Percentiles rank a stretch among this genome's conserved stretches.
Conservation (phyloP, 2,888 invertebrate species). For the Plutella xylostella region DNA sequence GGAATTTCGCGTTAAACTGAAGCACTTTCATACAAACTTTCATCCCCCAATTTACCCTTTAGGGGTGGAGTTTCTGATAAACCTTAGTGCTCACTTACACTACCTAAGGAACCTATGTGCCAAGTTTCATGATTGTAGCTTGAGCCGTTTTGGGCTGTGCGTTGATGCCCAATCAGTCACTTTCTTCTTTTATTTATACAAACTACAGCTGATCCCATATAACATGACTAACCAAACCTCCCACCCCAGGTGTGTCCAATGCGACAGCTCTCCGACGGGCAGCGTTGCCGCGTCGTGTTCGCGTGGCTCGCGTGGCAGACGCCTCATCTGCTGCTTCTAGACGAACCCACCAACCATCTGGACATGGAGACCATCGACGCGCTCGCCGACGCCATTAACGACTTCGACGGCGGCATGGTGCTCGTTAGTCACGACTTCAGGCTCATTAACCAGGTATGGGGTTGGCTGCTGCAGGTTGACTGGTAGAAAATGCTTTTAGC, state of each 20-base stretch:
- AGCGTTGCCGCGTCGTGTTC: slow-evolving; percentile 97
- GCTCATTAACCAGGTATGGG: slow-evolving; percentile 92
- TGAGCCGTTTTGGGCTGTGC: too few relatives aligned
- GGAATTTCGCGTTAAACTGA: too few relatives aligned
- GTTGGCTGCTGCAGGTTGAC: neutral
- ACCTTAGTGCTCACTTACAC: too few relatives aligned
- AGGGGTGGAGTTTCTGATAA: too few relatives aligned
- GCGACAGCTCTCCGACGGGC: slow-evolving; percentile 95
- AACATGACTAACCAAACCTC: too few relatives aligned
- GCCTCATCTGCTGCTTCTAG: slow-evolving; percentile 89
- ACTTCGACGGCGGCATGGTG: slow-evolving; percentile 98
- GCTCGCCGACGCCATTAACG: slow-evolving; percentile 96
- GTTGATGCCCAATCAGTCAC: too few relatives aligned
- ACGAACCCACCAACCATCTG: slow-evolving; percentile 92
- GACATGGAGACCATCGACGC: slow-evolving; percentile 99
- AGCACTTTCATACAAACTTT: too few relatives aligned
- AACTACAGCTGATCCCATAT: too few relatives aligned
- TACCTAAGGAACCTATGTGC: too few relatives aligned
- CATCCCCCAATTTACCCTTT: too few relatives aligned
- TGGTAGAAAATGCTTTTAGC: neutral
- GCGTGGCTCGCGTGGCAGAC: slow-evolving; percentile 98
- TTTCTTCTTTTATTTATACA: too few relatives aligned
- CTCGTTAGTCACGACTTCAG: slow-evolving; percentile 99
- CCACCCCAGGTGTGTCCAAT: slow-evolving; percentile 87
- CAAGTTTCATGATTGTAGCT: too few relatives aligned